Conservation (phyloP, 2,888 invertebrate species). For the Lepidocyrtoides sp. region DNA sequence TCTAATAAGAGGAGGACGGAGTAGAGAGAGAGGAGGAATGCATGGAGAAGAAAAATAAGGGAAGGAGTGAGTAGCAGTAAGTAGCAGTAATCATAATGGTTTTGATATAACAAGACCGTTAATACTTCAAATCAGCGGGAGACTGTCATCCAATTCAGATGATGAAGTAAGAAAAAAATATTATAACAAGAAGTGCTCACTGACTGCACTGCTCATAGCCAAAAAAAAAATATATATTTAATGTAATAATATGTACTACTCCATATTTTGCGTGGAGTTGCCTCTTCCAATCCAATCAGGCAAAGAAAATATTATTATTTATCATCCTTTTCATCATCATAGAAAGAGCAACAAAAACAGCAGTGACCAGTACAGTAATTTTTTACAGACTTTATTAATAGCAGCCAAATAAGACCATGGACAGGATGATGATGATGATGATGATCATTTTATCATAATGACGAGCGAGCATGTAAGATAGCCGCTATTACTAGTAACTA, state of each 20-base stretch:
- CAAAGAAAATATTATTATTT: conserved; percentile 56
- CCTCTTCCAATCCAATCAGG: conserved; percentile 72
- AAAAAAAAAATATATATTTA: no score
- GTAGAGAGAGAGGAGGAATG: no score
- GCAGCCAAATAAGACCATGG: conserved; percentile 45
- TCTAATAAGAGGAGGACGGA: not conserved
- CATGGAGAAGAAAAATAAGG: no score
- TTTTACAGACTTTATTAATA: conserved; percentile 55
- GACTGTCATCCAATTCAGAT: conserved; percentile 72
- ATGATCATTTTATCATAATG: conserved; percentile 1
- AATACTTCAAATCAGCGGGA: conserved; percentile 75
- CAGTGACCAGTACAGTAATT: conserved; percentile 9
- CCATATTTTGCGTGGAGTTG: conserved; percentile 16
- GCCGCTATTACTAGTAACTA: not conserved
- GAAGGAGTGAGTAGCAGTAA: conserved; percentile 25
- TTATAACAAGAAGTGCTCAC: conserved; percentile 5
- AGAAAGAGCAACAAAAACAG: not conserved
- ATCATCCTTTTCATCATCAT: conserved; percentile 23
- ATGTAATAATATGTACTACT: no score
- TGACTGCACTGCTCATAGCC: not conserved
- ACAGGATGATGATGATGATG: not conserved
- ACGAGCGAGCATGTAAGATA: not conserved
- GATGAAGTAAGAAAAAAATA: conserved; percentile 31
- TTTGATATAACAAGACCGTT: conserved; percentile 75
- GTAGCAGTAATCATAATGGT: conserved; percentile 70